A percentile compares a stretch with the other conserved stretches of the same genome.
phyloP scores from a whole-genome alignment of 2,888 invertebrate genomes.

The Drosophila rubida region DNA sequence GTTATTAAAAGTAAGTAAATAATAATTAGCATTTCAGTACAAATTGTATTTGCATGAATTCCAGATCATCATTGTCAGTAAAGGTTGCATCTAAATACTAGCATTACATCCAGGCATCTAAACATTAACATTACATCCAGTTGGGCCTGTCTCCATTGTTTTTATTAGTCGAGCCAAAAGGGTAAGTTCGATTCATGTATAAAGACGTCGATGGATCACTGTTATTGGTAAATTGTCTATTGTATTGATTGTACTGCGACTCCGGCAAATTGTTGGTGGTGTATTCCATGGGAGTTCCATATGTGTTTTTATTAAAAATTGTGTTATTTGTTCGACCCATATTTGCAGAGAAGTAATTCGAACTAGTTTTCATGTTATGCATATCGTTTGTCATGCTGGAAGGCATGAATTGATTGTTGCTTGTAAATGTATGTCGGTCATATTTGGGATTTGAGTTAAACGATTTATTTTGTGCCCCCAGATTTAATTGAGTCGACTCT shows the following conservation, averaged over 20 bases:
- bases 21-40: conserved; percentile 1
- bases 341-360: conserved; percentile 44
- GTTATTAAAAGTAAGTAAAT: conserved; percentile 3
- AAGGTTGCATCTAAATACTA: background rate
- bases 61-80: conserved; percentile 2
- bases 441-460: conserved; percentile 13
- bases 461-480: background rate
- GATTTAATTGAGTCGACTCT: background rate
- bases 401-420: conserved; percentile 12
- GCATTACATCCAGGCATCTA: conserved; percentile 15
- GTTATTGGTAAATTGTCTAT: conserved; percentile 6
- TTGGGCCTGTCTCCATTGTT: conserved; percentile 2
- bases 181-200: background rate
- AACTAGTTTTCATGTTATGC: conserved; percentile 40
- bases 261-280: conserved; percentile 13
- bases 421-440: background rate
- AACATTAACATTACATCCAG: conserved; percentile 15
- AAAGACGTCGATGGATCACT: conserved; percentile 6
- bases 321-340: conserved; percentile 43
- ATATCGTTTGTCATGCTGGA: conserved; percentile 12
- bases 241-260: conserved; percentile 23
- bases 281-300: conserved; percentile 13
- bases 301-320: conserved; percentile 24
- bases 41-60: conserved; percentile 1
- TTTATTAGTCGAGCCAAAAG: conserved; percentile 7